Percentiles rank a stretch among this genome's conserved stretches.
phyloP scores from a whole-genome alignment of 1,140 invertebrate species.

The Pygmarrhopalites habei region DNA sequence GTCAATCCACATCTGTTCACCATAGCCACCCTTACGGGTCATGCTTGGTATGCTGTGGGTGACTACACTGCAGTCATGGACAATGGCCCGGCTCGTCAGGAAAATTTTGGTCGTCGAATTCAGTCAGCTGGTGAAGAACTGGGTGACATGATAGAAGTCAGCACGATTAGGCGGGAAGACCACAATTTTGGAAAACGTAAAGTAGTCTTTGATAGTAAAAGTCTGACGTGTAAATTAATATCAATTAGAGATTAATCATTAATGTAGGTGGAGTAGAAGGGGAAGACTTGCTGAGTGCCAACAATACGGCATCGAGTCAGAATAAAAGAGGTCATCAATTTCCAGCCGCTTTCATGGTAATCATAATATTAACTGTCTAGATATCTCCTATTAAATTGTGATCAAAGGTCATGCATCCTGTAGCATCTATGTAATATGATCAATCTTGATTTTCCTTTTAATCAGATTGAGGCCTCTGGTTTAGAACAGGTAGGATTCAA shows the following conservation, averaged over 20 bases:
- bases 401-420: no score
- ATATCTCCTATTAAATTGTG: no score
- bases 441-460: no score
- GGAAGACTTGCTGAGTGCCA: slow-evolving; percentile 79
- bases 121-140: slow-evolving; percentile 63
- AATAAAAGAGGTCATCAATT: slow-evolving; percentile 75
- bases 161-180: slow-evolving; percentile 76
- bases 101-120: slow-evolving; percentile 56
- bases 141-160: slow-evolving; percentile 88
- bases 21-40: slow-evolving; percentile 88
- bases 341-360: slow-evolving; percentile 83
- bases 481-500: slow-evolving; percentile 75
- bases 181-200: slow-evolving; percentile 65
- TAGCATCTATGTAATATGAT: no score
- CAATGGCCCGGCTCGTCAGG: slow-evolving; percentile 74
- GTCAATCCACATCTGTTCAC: slow-evolving; percentile 82
- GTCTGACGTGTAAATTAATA: no score
- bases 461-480: slow-evolving; percentile 69
- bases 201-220: no score
- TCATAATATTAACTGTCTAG: no score
- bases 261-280: no score
- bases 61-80: slow-evolving; percentile 59
- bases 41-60: slow-evolving; percentile 71
- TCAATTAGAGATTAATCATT: no score
- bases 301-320: slow-evolving; percentile 58